Evolutionary conservation across 37 sponge, comb jelly and placozoan genomes (phyloP).

Genomic region (Cliona cf. orientalis): DNA sequence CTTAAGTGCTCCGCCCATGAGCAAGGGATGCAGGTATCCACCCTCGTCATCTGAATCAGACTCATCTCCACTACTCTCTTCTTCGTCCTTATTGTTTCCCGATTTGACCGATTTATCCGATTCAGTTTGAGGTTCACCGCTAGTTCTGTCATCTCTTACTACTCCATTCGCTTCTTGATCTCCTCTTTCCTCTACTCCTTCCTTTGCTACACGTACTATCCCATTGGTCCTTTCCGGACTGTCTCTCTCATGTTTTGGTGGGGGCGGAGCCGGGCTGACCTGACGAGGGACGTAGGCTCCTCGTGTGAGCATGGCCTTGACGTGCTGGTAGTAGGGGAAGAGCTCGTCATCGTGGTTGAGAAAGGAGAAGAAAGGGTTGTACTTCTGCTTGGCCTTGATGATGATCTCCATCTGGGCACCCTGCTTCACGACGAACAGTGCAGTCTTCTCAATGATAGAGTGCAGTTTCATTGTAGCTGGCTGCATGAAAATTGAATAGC

Average conservation of each 20-base stretch:
- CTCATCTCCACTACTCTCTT: conserved; percentile 22
- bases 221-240: background rate
- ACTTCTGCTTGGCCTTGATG: conserved; percentile 90
- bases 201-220: background rate
- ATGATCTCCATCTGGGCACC: conserved; percentile 97
- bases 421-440: conserved; percentile 72
- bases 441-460: conserved; percentile 90
- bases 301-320: conserved; percentile 42
- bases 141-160: background rate
- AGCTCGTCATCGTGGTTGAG: conserved; percentile 74
- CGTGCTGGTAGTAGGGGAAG: conserved; percentile 87
- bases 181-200: background rate
- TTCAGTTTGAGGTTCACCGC: background rate
- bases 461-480: conserved; percentile 87
- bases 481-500: conserved; percentile 36
- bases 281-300: conserved; percentile 50
- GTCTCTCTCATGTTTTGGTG: background rate
- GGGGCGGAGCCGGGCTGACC: too few relatives aligned
- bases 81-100: conserved; percentile 3
- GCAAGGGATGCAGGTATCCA: conserved; percentile 79
- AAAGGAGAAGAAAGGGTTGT: conserved; percentile 93
- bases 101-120: background rate
- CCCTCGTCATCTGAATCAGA: conserved; percentile 68
- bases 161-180: background rate
- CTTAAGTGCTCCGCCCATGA: conserved; percentile 6